A percentile compares a stretch with the other conserved stretches of the same genome.
Conservation (phyloP, 2,113 vertebrate genomes). For the Circaetus gallicus region DNA sequence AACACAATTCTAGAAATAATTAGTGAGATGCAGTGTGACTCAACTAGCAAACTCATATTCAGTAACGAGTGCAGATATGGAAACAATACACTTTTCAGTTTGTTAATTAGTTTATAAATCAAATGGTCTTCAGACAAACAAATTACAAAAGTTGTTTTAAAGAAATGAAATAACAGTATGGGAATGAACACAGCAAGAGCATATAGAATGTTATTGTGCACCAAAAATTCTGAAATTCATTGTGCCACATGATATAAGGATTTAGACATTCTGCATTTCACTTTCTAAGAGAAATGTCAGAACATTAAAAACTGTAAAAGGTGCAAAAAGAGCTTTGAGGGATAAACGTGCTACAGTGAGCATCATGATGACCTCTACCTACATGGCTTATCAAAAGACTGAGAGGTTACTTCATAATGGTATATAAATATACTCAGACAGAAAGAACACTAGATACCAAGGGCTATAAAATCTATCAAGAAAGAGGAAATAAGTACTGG, state of each 20-base stretch:
- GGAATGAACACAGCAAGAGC: background rate
- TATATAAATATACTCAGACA: background rate
- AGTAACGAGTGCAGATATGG: background rate
- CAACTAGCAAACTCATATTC: background rate
- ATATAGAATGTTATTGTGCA: background rate
- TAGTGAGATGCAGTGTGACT: background rate
- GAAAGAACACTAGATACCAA: background rate
- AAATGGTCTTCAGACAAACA: background rate
- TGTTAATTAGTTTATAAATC: background rate
- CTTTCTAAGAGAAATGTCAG: background rate
- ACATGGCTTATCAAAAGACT: background rate
- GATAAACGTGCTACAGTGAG: background rate
- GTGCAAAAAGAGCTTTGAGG: background rate
- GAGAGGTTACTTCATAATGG: background rate
- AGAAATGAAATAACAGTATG: background rate
- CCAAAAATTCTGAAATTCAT: background rate
- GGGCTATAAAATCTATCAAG: background rate
- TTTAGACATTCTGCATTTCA: background rate
- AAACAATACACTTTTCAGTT: background rate
- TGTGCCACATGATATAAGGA: background rate
- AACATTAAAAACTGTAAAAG: background rate
- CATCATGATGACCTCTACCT: background rate
- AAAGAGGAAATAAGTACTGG: background rate
- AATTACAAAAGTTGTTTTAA: background rate
- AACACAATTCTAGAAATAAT: background rate